Evolutionary conservation across 2,888 invertebrate species (phyloP), one percentile per base, ranked within the genome.

Genomic region (Zygaena filipendulae): DNA sequence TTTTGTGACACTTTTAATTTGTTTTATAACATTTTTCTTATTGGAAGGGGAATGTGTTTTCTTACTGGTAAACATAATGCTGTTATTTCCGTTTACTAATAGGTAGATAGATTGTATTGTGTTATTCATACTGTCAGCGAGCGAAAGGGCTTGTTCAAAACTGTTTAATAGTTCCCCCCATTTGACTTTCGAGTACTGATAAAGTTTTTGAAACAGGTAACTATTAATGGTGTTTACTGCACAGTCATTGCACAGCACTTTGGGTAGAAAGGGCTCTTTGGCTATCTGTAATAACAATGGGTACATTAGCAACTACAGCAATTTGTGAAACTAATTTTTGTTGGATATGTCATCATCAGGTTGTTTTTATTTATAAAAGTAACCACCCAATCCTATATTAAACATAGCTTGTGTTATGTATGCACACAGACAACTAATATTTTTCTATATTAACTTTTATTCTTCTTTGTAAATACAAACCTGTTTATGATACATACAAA

Each of bases 151-250:
- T 8, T 43, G 42, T 5, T 45, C 36, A 0, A 75, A 25, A 18
- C 31, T 45, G 1, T 47, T 34, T 2, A 70, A 11, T 2, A 49
- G 30, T 23, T 49, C 36, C 3, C 36, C 39, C 72, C 74, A 74
- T 27, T 49, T 52, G 1, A 51, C 40, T 27, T 50, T 38, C 3
- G 71, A 63, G 13, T 59, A 47, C 10, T 52, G 39, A 27, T 48
- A 54, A 9, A 69, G 44, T 40, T 58, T 66, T 34, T 50, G 41
- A 27, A 74, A 72, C 4, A 68, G 32, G 31, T 63, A 74, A 11
- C 60, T 52, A 28, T 58, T 64, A 3, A 52, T 46, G 5, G 56
- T 43, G 27, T 49, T 45, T 13, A 43, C 49, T 2, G 69, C 60
- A 45, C 75, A 75, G 21, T 42, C 48, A 19, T 37, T 33, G 28